These are phyloP conservation scores for Spodoptera exigua DNA, from an alignment of 2,888 invertebrate species.

Conservation along the genomic window DNA sequence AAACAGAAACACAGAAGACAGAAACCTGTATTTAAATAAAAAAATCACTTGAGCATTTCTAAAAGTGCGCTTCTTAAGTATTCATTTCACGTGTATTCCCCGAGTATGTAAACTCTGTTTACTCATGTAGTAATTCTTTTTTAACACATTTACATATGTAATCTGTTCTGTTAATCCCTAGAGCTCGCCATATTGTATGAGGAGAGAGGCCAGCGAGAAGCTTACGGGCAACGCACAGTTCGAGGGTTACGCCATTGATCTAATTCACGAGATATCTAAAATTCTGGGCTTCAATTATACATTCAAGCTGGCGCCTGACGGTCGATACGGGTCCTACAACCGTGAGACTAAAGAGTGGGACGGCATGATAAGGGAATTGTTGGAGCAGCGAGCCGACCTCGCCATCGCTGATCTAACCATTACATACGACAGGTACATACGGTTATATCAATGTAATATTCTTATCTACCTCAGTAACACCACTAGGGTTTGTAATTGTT, in stretches of 20 bases:
- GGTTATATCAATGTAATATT: slow-evolving; percentile 14
- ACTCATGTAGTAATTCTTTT: slow-evolving; percentile 57
- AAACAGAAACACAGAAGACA: slow-evolving; percentile 54
- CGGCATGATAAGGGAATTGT: slow-evolving; percentile 96
- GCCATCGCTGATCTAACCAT: slow-evolving; percentile 99
- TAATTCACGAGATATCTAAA: slow-evolving; percentile 97
- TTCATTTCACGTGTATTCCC: slow-evolving; percentile 59
- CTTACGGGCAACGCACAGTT: slow-evolving; percentile 97
- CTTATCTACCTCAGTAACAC: not conserved
- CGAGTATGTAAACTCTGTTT: slow-evolving; percentile 51
- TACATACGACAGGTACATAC: slow-evolving; percentile 96
- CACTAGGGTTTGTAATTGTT: slow-evolving; percentile 2
- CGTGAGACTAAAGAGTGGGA: slow-evolving; percentile 96
- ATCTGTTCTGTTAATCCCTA: slow-evolving; percentile 78
- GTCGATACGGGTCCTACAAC: slow-evolving; percentile 95
- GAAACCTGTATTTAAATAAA: slow-evolving; percentile 57
- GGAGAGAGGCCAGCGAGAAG: slow-evolving; percentile 95
- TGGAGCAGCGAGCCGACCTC: slow-evolving; percentile 97
- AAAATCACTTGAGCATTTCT: slow-evolving; percentile 51
- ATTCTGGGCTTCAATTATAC: slow-evolving; percentile 96
- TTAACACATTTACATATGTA: slow-evolving; percentile 61
- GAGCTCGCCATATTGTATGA: slow-evolving; percentile 99
- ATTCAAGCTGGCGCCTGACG: slow-evolving; percentile 95
- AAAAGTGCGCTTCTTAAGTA: slow-evolving; percentile 54
- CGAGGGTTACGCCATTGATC: slow-evolving; percentile 98